A percentile compares a stretch with the other conserved stretches of the same genome.
phyloP scores from a whole-genome alignment of 2,888 invertebrate genomes.

The Cheilosia soror region DNA sequence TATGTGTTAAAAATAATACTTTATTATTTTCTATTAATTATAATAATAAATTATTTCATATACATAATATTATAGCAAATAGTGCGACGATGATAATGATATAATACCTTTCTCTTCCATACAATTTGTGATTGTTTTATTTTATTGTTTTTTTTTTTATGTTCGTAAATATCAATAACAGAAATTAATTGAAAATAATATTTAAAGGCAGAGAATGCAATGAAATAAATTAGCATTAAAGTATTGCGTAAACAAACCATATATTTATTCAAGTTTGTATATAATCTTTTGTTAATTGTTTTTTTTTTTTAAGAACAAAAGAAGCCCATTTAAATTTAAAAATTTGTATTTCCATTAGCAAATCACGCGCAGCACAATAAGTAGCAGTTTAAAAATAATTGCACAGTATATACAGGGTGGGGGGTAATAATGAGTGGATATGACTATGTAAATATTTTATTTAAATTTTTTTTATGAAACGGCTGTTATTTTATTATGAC shows the following conservation, averaged over 20 bases:
- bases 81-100: conserved; percentile 31
- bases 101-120: conserved; percentile 63
- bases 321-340: conserved; percentile 17
- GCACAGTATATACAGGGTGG: conserved; percentile 7
- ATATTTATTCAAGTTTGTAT: conserved; percentile 59
- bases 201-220: background rate
- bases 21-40: conserved; percentile 24
- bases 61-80: conserved; percentile 18
- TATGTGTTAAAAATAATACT: conserved; percentile 22
- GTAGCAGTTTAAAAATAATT: conserved; percentile 37
- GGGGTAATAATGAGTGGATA: background rate
- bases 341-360: conserved; percentile 28
- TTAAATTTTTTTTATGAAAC: background rate
- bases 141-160: conserved; percentile 21
- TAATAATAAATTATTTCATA: conserved; percentile 31
- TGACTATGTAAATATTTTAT: background rate
- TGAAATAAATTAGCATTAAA: conserved; percentile 5
- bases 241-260: background rate
- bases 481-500: no score
- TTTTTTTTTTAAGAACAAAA: conserved; percentile 1
- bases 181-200: conserved; percentile 15
- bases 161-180: conserved; percentile 38
- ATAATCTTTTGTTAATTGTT: conserved; percentile 29
- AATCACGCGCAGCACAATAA: conserved; percentile 39
- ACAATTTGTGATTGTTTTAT: conserved; percentile 66